Evolutionary conservation across 1,140 invertebrate genomes (phyloP), one percentile per base, ranked within the genome.

Genomic region (Anadara kagoshimensis): DNA sequence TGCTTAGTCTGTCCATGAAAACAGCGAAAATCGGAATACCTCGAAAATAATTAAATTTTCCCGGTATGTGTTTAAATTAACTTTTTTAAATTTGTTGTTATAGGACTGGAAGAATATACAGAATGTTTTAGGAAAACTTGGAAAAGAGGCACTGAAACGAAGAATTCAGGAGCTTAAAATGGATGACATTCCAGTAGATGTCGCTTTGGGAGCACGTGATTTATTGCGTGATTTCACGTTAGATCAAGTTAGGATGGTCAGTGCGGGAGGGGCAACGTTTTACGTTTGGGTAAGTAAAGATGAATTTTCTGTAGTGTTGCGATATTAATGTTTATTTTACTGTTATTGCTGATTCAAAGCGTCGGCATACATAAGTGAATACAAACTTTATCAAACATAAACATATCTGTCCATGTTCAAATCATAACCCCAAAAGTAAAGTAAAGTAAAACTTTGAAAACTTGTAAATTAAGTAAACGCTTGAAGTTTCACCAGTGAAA

Each of bases 181-280:
- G 16, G 78, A 84, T 22, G 49, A 51, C 12, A 74, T 85, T 36
- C 73, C 78, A n/a, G 57, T 86, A 12, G 84, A 84, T 57, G 75
- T 82, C 14, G 84, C 84, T 11, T 56, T 81, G 24, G 78, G 79
- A 18, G 80, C 84, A 24, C 78, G 79, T 51, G 75, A 81, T 44
- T 73, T 78, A 16, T 72, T 85, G 22, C 72, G 75, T 44, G 78
- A 78, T 24, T 83, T 78, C 44, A 83, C 76, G 12, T 64, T 85
- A 12, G 77, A 84, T 20, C 80, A 86, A 58, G 77, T 84, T 12
- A 73, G 82, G 4, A 80, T 79, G 49, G 82, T 82, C 64, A 86
- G 83, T 47, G 78, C 83, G n/a, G 83, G 83, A 43, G 83, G 82
- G 20, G 85, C 84, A 0, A 81, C 84, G 0, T 87, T 87, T 62